Percentiles rank a stretch among this genome's conserved stretches.
Conservation (phyloP, 2,888 invertebrate genomes). For the Drosophila lacicola region DNA sequence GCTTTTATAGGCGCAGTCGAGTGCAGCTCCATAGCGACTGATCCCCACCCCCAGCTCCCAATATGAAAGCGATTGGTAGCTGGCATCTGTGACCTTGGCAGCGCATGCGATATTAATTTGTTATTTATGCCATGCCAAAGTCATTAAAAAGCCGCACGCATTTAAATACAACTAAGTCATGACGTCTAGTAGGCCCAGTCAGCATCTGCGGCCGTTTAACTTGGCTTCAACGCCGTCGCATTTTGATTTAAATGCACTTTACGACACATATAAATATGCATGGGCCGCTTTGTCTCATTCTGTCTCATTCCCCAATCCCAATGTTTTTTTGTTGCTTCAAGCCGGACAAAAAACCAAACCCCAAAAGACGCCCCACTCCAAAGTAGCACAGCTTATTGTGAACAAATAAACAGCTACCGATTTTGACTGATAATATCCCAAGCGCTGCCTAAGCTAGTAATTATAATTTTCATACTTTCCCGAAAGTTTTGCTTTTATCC, state of each 20-base stretch:
- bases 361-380: conserved; percentile 9
- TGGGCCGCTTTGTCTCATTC: conserved; percentile 42
- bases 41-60: conserved; percentile 43
- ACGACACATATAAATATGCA: conserved; percentile 75
- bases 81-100: conserved; percentile 59
- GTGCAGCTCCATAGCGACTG: conserved; percentile 21
- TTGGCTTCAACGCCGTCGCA: conserved; percentile 50
- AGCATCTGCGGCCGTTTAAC: conserved; percentile 51
- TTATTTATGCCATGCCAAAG: conserved; percentile 62
- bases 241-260: conserved; percentile 79
- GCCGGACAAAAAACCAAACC: conserved; percentile 46
- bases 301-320: conserved; percentile 54
- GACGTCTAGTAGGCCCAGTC: conserved; percentile 57
- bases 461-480: conserved; percentile 72
- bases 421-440: conserved; percentile 36
- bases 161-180: conserved; percentile 60
- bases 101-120: conserved; percentile 62
- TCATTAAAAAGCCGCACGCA: conserved; percentile 66
- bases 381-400: conserved; percentile 42
- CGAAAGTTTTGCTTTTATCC: conserved; percentile 41
- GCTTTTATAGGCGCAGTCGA: conserved; percentile 61
- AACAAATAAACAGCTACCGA: conserved; percentile 64
- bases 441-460: conserved; percentile 49
- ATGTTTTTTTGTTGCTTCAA: conserved; percentile 60
- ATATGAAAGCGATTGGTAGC: conserved; percentile 12